Evolutionary conservation across 2,113 vertebrate genomes (phyloP), one percentile per base, ranked within the genome.

Genomic region (Trematomus loennbergii): DNA sequence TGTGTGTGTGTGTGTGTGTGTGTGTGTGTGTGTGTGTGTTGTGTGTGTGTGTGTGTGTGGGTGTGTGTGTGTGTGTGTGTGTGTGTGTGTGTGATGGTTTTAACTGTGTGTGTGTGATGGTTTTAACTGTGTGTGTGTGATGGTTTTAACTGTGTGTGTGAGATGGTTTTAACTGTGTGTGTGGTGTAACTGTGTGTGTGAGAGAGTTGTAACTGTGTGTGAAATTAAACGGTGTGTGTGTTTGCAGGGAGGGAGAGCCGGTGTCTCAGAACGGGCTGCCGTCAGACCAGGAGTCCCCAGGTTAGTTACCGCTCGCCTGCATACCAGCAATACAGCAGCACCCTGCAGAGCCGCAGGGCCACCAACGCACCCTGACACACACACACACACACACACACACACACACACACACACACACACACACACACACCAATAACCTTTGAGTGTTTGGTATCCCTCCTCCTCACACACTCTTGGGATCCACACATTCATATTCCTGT

Each of bases 221-320:
- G 36, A 36, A 6, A 36, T 52, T 7, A 2, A 18, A 66, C 33
- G 29, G 3, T 46, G 12, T 72, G 60, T 36, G 3, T 68, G 12
- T 43, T 33, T 86, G 49, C 86, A 95, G 94, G 95, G 94, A 91
- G 76, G 96, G 96, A 75, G 96, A 97, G 68, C 96, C 94, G 75
- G 89, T 94, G 92, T 96, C 96, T 91, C 97, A 97, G 77, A 98
- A 99, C 12, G 97, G 97, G 89, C 96, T 98, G 94, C 95, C 95
- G 0, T 95, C 96, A 43, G 97, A 98, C 82, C 97, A 97, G 96
- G 97, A 98, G 89, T 97, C 97, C 96, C 97, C 95, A 95, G 97
- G 97, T 99, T 98, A 99, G 97, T 99, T 98, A 98, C 93, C 97
- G 97, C 92, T 99, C 97, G 81, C 96, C 96, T 93, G 97, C 96